A percentile compares a stretch with the other conserved stretches of the same genome.
phyloP scores from a whole-genome alignment of 2,797 vertebrate species.

The Alectoris magna region DNA sequence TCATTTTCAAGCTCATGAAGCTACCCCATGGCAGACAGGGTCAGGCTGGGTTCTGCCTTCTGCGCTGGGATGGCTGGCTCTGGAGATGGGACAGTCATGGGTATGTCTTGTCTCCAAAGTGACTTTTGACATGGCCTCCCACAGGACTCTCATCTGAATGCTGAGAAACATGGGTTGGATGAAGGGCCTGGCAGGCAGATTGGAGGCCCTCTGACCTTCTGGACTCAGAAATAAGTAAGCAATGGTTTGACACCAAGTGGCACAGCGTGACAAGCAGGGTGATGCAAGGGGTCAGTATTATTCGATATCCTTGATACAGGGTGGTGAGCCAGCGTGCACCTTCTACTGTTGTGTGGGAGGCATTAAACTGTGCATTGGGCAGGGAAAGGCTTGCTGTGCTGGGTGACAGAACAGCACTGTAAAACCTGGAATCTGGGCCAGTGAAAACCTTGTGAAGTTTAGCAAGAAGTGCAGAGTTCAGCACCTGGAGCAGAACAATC shows the following conservation, averaged over 20 bases:
- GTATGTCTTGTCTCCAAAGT: background rate
- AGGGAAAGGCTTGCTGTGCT: background rate
- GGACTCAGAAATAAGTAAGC: background rate
- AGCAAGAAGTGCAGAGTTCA: background rate
- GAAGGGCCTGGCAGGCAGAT: background rate
- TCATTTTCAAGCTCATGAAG: background rate
- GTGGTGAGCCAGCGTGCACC: background rate
- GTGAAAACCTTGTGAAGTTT: background rate
- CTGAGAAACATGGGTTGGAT: background rate
- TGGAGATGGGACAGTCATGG: background rate
- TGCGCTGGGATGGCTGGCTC: background rate
- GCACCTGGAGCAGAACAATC: background rate
- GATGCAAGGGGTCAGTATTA: background rate
- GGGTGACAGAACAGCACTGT: background rate
- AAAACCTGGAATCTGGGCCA: background rate
- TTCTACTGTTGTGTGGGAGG: background rate
- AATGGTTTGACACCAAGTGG: background rate
- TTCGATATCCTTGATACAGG: fast-evolving
- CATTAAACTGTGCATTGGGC: background rate
- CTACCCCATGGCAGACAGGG: background rate
- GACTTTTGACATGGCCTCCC: background rate
- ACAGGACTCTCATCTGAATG: background rate
- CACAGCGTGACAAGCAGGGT: background rate
- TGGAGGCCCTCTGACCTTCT: background rate
- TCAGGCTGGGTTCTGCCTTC: background rate